Evolutionary conservation across 2,888 invertebrate genomes (phyloP).

Genomic region (Pinctada fucata): DNA sequence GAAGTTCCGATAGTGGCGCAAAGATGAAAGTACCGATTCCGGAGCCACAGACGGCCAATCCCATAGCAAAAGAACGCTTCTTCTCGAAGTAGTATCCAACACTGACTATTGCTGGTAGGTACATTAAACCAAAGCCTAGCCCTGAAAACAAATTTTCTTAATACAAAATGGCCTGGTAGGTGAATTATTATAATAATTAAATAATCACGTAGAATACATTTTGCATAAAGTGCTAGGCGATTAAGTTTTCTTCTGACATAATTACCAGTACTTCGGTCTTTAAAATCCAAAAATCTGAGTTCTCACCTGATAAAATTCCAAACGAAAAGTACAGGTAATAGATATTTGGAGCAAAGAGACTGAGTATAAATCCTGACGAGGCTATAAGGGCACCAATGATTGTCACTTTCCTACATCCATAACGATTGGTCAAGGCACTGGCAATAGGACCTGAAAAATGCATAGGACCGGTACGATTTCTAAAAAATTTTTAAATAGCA

Average conservation of each 20-base stretch:
- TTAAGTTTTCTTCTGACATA: no score
- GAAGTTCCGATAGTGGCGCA: conserved; percentile 80
- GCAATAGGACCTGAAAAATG: conserved; percentile 90
- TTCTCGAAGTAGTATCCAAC: conserved; percentile 98
- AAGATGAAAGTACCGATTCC: conserved; percentile 96
- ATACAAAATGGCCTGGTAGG: no score
- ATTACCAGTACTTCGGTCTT: no score
- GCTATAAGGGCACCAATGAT: conserved; percentile 89
- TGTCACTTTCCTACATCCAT: conserved; percentile 94
- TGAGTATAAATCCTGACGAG: conserved; percentile 86
- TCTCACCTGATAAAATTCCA: conserved; percentile 89
- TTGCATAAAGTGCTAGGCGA: no score
- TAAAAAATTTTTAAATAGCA: no score
- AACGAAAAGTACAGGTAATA: conserved; percentile 92
- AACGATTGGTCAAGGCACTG: conserved; percentile 94
- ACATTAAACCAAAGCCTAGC: conserved; percentile 96
- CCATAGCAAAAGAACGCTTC: conserved; percentile 95
- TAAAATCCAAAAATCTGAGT: background rate
- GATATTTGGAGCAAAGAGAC: conserved; percentile 90
- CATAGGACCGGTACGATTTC: background rate
- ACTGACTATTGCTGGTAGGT: conserved; percentile 97
- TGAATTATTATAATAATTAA: no score
- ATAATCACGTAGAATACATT: no score
- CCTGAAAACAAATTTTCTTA: conserved; percentile 79
- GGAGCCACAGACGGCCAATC: conserved; percentile 96